Evolutionary conservation across 2,113 vertebrate genomes (phyloP).

Genomic region (Merops nubicus): DNA sequence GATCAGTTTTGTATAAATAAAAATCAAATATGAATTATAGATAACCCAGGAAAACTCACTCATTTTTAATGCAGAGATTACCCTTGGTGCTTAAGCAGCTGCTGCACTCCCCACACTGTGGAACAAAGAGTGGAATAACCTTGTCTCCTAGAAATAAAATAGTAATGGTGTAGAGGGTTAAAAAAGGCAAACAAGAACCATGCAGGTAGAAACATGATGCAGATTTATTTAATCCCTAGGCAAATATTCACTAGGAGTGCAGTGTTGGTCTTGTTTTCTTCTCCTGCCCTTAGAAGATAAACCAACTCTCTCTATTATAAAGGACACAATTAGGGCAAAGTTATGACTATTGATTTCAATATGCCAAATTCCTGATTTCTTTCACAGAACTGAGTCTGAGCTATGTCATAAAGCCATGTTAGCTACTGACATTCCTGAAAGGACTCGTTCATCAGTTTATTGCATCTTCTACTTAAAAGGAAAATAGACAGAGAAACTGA

Average conservation of each 20-base stretch:
- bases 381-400: background rate
- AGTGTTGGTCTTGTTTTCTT: background rate
- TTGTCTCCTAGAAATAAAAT: conserved; percentile 69
- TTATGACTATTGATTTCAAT: background rate
- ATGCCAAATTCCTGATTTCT: background rate
- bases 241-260: background rate
- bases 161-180: background rate
- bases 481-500: background rate
- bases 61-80: conserved; percentile 57
- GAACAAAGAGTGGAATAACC: conserved; percentile 70
- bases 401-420: background rate
- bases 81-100: conserved; percentile 36
- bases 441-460: background rate
- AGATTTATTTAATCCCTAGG: background rate
- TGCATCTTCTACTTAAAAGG: background rate
- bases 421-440: background rate
- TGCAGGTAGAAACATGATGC: background rate
- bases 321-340: background rate
- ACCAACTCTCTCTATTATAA: background rate
- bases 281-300: background rate
- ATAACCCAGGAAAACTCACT: conserved; percentile 45
- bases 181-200: background rate
- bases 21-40: background rate
- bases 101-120: conserved; percentile 71
- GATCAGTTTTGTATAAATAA: background rate